These are phyloP conservation scores for Stigmatopora nigra DNA, from an alignment of 2,113 vertebrate species.

Conservation along the genomic window DNA sequence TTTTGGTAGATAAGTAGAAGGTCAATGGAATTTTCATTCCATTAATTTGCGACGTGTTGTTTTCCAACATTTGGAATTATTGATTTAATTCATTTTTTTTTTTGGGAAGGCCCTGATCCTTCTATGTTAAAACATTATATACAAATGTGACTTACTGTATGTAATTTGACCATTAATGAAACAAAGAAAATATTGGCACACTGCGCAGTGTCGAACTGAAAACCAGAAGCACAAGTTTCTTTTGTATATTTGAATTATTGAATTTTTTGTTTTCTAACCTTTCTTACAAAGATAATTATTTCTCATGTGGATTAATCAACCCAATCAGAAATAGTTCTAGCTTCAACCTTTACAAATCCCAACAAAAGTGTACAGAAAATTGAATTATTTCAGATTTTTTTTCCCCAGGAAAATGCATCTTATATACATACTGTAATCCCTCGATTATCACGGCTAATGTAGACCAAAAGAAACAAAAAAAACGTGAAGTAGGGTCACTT, in stretches of 20 bases:
- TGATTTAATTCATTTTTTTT: no score
- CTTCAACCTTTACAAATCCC: neutral
- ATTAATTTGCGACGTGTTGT: no score
- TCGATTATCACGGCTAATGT: no score
- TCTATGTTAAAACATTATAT: no score
- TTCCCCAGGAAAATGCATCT: neutral
- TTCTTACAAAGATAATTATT: neutral
- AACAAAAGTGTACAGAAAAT: neutral
- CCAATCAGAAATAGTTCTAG: neutral
- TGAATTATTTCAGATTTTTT: neutral
- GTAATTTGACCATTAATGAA: neutral
- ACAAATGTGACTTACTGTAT: neutral
- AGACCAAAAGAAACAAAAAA: no score
- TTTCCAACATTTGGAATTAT: no score
- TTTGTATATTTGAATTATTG: neutral
- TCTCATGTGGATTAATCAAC: neutral
- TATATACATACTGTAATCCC: no score
- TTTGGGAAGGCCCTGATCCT: no score
- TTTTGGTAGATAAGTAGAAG: no score
- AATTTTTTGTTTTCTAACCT: neutral
- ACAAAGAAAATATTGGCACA: neutral
- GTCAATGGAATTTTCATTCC: no score
- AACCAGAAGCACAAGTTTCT: conserved; percentile 5
- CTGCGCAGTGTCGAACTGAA: neutral
- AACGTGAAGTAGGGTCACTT: no score